These are phyloP conservation scores for Colossoma macropomum DNA, from an alignment of 2,113 vertebrate genomes.

Conservation along the genomic window DNA sequence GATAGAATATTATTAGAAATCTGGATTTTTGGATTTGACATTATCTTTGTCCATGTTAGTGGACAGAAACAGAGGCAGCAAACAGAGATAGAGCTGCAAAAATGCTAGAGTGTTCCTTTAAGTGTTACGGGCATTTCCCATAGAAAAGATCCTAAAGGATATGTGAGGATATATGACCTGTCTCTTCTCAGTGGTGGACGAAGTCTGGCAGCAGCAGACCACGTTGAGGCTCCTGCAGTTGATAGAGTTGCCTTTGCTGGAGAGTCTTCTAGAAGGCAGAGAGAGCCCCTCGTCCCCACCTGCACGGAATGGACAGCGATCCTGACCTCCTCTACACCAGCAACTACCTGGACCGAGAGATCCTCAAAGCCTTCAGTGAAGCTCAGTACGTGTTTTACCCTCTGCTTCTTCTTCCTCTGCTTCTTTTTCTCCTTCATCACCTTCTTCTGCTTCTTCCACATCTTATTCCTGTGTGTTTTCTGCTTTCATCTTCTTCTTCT, in stretches of 20 bases:
- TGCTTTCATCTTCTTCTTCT: not conserved
- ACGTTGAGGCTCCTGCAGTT: slow-evolving; percentile 90
- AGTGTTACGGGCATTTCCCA: not conserved
- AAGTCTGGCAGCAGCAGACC: slow-evolving; percentile 95
- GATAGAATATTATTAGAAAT: too few species aligned
- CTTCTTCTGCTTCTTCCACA: not conserved
- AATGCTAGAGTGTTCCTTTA: not conserved
- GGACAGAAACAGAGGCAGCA: too few species aligned
- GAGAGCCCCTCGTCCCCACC: slow-evolving; percentile 63
- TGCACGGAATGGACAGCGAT: slow-evolving; percentile 75
- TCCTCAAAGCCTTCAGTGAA: slow-evolving; percentile 95
- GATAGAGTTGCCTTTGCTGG: slow-evolving; percentile 92
- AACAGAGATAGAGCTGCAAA: too few species aligned
- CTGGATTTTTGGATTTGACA: too few species aligned
- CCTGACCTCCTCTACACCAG: slow-evolving; percentile 81
- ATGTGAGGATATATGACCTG: not conserved
- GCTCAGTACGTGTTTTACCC: slow-evolving; percentile 84
- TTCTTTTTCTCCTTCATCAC: not conserved
- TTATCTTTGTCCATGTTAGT: too few species aligned
- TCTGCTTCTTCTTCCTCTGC: not conserved
- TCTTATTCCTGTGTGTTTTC: too few species aligned
- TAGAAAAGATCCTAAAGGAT: not conserved
- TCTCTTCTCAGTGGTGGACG: slow-evolving; percentile 82
- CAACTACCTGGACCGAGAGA: slow-evolving; percentile 90
- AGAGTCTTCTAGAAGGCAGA: slow-evolving; percentile 83